Evolutionary conservation across 2,888 invertebrate species (phyloP).

Genomic region (Ferrisia virgata): DNA sequence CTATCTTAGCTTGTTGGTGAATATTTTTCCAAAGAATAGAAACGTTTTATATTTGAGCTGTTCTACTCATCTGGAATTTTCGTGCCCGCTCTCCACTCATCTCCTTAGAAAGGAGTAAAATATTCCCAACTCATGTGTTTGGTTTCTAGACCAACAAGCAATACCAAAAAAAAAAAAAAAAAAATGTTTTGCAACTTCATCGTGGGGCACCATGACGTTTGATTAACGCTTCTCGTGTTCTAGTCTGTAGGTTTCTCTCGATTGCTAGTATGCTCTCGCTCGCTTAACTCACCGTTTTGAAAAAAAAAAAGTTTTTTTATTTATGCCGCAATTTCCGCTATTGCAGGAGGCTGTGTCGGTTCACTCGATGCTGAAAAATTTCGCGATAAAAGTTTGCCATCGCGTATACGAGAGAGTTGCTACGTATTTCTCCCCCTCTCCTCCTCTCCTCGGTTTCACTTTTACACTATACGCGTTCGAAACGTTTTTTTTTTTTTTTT

Average conservation of each 20-base stretch:
- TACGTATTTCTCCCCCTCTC: not conserved
- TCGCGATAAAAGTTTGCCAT: constrained; percentile 1
- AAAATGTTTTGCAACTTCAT: too few relatives aligned
- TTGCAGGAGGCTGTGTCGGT: not conserved
- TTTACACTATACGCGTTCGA: not conserved
- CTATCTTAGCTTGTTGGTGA: too few relatives aligned
- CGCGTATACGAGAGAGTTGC: not conserved
- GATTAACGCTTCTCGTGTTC: not conserved
- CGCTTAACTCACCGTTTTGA: not conserved
- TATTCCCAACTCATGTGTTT: too few relatives aligned
- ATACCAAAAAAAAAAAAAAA: too few relatives aligned
- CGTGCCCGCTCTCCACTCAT: too few relatives aligned
- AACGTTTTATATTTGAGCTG: too few relatives aligned
- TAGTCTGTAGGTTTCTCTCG: not conserved
- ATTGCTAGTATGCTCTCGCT: not conserved
- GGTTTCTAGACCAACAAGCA: too few relatives aligned
- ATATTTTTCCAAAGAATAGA: too few relatives aligned
- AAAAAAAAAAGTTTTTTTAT: not conserved
- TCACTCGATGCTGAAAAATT: not conserved
- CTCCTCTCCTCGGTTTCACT: not conserved
- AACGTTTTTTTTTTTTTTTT: not conserved
- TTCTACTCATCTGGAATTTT: too few relatives aligned
- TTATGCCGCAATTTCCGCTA: constrained; percentile 8
- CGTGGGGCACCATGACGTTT: not conserved
- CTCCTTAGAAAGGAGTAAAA: too few relatives aligned